A percentile compares a stretch with the other conserved stretches of the same genome.
Conservation (phyloP, 1,140 invertebrate genomes). For the Ostrea denselamellosa region DNA sequence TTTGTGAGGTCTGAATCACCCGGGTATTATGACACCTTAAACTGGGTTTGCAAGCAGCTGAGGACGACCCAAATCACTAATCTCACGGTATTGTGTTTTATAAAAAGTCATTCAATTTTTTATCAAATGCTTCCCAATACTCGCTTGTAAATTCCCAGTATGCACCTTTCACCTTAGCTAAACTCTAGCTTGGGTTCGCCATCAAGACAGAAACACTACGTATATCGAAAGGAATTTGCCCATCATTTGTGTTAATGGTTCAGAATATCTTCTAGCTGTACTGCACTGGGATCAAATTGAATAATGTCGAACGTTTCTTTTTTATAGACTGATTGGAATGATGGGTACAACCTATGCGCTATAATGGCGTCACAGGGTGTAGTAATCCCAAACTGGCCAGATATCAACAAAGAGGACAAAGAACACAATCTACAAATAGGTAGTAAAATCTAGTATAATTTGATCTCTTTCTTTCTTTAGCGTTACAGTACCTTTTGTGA, state of each 20-base stretch:
- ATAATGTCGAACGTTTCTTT: neutral
- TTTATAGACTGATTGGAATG: constrained; percentile 95
- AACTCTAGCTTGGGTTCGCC: no score
- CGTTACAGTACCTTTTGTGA: no score
- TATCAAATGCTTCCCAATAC: no score
- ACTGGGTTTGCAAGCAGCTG: constrained; percentile 88
- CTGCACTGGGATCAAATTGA: no score
- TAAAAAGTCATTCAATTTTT: no score
- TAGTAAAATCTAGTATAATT: constrained; percentile 37
- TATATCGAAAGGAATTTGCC: no score
- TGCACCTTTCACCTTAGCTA: no score
- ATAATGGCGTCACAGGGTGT: constrained; percentile 92
- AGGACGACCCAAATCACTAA: constrained; percentile 83
- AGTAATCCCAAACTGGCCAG: constrained; percentile 68
- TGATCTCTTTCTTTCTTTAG: no score
- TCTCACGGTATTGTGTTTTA: constrained; percentile 89
- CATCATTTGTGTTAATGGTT: neutral
- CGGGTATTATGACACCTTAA: constrained; percentile 93
- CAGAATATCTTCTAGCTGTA: no score
- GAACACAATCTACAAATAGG: constrained; percentile 71
- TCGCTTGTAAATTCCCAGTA: no score
- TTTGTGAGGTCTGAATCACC: constrained; percentile 98
- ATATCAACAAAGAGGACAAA: constrained; percentile 66
- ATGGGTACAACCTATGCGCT: constrained; percentile 91
- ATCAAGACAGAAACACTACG: no score